These are phyloP conservation scores for Arvicanthis niloticus DNA, from an alignment of 2,113 vertebrate species.

Conservation along the genomic window DNA sequence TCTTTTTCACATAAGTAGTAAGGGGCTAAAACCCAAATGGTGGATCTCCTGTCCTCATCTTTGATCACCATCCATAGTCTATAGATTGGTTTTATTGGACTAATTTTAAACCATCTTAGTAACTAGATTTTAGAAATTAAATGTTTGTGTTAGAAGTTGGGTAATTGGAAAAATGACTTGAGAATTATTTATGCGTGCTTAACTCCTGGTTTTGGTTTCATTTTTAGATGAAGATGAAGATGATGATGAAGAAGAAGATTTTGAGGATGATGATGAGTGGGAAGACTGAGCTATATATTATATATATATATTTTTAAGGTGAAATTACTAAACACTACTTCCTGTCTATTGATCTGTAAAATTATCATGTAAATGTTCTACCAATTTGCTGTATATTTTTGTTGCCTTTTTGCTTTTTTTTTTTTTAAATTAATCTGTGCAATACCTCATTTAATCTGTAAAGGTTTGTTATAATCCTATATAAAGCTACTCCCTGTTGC, in stretches of 20 bases:
- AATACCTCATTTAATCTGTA: constrained; percentile 99
- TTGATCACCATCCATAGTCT: background rate
- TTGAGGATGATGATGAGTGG: constrained; percentile 99
- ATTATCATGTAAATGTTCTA: constrained; percentile 97
- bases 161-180: background rate
- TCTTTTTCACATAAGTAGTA: background rate
- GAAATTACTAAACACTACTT: constrained; percentile 94
- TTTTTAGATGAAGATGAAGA: constrained; percentile 96
- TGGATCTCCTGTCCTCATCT: background rate
- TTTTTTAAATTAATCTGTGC: constrained; percentile 94
- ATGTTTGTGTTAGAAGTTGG: background rate
- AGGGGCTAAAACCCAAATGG: background rate
- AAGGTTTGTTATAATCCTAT: constrained; percentile 92
- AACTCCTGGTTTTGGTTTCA: constrained; percentile 60
- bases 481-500: constrained; percentile 90
- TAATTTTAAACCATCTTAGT: constrained; percentile 36
- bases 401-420: constrained; percentile 93
- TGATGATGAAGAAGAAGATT: constrained; percentile 98
- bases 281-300: constrained; percentile 93
- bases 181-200: constrained; percentile 27
- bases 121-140: constrained; percentile 3
- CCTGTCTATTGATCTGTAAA: constrained; percentile 96
- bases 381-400: constrained; percentile 99
- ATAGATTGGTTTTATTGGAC: background rate
- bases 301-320: constrained; percentile 91